Conservation (phyloP, 2,888 invertebrate genomes). For the Folsomia manolachei region DNA sequence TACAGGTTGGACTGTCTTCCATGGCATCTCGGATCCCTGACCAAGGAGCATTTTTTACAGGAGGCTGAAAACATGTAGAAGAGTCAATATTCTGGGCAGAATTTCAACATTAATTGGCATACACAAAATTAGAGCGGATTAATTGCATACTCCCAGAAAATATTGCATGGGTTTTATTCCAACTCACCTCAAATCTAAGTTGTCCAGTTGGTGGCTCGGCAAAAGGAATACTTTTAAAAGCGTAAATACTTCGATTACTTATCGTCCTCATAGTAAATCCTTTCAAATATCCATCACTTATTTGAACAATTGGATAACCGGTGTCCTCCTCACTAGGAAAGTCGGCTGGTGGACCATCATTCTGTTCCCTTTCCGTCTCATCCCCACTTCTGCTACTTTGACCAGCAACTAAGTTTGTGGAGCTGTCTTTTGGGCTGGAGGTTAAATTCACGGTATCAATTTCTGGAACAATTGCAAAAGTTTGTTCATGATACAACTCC, state of each 20-base stretch:
- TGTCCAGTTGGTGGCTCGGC: conserved; percentile 80
- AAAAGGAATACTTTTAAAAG: conserved; percentile 85
- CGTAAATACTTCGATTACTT: conserved; percentile 69
- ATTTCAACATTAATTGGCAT: neutral
- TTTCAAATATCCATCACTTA: conserved; percentile 35
- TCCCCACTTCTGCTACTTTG: neutral
- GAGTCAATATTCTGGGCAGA: neutral
- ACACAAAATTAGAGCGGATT: neutral
- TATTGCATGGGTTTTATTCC: neutral
- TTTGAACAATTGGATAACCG: conserved; percentile 36
- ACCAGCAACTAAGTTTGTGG: neutral
- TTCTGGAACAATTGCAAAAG: too few species aligned
- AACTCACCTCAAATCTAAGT: conserved; percentile 66
- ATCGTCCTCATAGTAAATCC: conserved; percentile 45
- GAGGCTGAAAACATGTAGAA: too few species aligned
- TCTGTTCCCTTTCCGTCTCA: neutral
- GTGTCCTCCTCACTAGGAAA: neutral
- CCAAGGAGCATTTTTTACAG: conserved; percentile 40
- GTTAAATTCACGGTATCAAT: neutral
- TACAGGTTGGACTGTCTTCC: conserved; percentile 40
- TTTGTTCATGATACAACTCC: too few species aligned
- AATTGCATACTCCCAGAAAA: neutral
- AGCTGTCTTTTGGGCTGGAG: too few species aligned
- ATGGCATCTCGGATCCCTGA: conserved; percentile 43
- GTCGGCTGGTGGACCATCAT: neutral